phyloP scores from a whole-genome alignment of 2,113 vertebrate genomes.

The Thinocorus orbignyianus region DNA sequence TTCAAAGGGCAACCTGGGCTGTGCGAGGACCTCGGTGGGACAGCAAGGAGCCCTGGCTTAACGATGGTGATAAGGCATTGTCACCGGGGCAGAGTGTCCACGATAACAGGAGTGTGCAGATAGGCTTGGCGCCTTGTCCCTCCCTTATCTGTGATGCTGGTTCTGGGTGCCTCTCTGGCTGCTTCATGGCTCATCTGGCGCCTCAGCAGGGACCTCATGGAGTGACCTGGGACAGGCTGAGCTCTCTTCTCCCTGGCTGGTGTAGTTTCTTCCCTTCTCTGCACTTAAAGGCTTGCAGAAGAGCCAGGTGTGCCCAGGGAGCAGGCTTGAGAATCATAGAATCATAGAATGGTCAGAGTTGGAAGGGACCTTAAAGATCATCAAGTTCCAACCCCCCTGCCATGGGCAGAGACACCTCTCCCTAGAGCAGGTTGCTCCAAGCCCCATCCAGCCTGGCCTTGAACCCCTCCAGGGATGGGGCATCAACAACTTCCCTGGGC shows the following conservation, averaged over 20 bases:
- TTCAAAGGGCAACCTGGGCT: not conserved
- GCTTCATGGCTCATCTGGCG: not conserved
- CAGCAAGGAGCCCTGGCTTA: not conserved
- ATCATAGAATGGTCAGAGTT: no score
- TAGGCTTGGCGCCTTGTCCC: accelerated
- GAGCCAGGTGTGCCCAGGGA: not conserved
- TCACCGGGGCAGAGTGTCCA: accelerated
- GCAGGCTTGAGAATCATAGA: no score
- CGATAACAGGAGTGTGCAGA: accelerated
- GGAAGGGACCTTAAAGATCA: no score
- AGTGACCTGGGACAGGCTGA: not conserved
- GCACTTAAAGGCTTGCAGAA: not conserved
- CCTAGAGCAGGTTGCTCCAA: no score
- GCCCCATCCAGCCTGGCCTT: no score
- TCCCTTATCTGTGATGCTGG: not conserved
- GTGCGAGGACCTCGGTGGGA: not conserved
- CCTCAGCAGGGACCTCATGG: not conserved
- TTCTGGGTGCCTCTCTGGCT: not conserved
- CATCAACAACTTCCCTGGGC: no score
- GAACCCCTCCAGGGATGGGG: no score
- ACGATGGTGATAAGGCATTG: not conserved
- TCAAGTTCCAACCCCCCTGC: no score
- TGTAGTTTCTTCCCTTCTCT: not conserved
- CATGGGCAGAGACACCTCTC: no score
- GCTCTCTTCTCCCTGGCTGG: not conserved